These are phyloP conservation scores for Ennomos fuscantarius DNA, from an alignment of 2,888 invertebrate genomes.

Conservation along the genomic window DNA sequence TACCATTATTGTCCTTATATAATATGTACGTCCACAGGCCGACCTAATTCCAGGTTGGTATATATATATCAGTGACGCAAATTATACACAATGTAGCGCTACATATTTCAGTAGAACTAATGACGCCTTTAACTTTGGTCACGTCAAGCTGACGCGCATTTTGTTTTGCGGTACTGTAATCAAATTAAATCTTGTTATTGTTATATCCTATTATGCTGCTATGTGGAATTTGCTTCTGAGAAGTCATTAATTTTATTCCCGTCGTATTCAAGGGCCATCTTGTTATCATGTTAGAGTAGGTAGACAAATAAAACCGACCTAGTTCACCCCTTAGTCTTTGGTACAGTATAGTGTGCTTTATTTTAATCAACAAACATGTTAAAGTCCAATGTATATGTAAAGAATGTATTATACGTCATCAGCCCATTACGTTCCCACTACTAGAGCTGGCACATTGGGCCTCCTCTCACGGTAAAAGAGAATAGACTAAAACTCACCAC, in stretches of 20 bases:
- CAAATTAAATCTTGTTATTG: slow-evolving; percentile 20
- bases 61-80: slow-evolving; percentile 38
- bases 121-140: slow-evolving; percentile 53
- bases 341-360: too few species aligned
- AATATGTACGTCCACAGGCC: slow-evolving; percentile 8
- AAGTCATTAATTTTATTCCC: too few species aligned
- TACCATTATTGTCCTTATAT: slow-evolving; percentile 15
- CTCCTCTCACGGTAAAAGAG: too few species aligned
- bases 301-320: neutral
- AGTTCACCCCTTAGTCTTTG: neutral
- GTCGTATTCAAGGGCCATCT: too few species aligned
- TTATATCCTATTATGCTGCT: neutral
- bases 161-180: slow-evolving; percentile 33
- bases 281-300: too few species aligned
- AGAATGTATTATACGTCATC: too few species aligned
- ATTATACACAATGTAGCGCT: neutral
- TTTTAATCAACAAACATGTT: too few species aligned
- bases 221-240: too few species aligned
- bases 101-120: slow-evolving; percentile 37
- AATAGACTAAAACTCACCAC: too few species aligned
- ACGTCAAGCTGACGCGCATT: slow-evolving; percentile 33
- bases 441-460: too few species aligned
- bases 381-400: too few species aligned
- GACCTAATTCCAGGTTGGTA: slow-evolving; percentile 12
- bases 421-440: too few species aligned